These are phyloP conservation scores for Gallinago solitaria DNA, from an alignment of 2,797 vertebrate genomes.

Conservation along the genomic window DNA sequence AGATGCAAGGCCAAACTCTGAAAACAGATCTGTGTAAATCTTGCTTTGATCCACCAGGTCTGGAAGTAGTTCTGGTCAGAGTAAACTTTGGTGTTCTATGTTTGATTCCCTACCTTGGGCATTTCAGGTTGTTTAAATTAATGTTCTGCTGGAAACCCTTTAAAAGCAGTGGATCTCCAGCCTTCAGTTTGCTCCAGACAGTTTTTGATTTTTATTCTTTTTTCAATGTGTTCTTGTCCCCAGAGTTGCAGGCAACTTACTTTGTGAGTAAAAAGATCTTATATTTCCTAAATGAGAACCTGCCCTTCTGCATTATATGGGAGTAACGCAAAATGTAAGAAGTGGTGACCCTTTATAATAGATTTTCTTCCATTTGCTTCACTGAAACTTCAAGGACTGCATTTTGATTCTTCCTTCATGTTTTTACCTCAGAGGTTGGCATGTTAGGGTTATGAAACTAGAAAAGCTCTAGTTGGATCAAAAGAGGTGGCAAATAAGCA, in stretches of 20 bases:
- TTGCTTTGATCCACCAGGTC: neutral
- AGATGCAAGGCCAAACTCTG: neutral
- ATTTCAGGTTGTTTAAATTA: neutral
- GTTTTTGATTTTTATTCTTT: neutral
- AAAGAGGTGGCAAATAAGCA: neutral
- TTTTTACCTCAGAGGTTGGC: neutral
- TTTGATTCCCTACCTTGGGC: neutral
- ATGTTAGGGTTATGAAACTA: neutral
- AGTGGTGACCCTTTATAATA: neutral
- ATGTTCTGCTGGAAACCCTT: neutral
- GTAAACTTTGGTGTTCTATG: rapidly evolving
- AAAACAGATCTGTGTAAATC: neutral
- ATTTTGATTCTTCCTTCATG: neutral
- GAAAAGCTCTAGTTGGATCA: neutral
- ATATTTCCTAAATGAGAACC: neutral
- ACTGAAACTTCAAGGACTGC: neutral
- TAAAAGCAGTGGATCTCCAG: neutral
- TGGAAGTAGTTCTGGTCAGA: neutral
- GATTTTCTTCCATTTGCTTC: neutral
- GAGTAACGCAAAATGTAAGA: neutral
- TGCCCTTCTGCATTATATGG: neutral
- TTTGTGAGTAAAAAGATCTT: neutral
- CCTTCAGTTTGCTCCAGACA: neutral
- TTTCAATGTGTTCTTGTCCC: neutral
- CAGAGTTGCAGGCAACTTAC: neutral